phyloP scores from a whole-genome alignment of 2,113 vertebrate species.

The Motacilla alba region DNA sequence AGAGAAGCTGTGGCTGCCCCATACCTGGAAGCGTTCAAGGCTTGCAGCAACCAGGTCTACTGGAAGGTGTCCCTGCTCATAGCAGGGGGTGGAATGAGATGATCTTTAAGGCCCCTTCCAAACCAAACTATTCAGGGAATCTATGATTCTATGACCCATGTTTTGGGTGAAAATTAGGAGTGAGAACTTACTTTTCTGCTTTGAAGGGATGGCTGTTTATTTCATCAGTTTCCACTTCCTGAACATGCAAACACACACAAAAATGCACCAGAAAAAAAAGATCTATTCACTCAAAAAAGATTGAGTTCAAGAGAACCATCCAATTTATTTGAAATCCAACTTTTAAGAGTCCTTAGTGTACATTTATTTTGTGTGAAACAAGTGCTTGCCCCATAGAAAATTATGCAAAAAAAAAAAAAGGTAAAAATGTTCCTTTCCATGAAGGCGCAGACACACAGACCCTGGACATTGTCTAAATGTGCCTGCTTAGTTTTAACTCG shows the following conservation, averaged over 20 bases:
- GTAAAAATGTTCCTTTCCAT: background rate
- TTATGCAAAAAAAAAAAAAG: background rate
- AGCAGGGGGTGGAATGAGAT: background rate
- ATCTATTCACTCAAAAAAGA: background rate
- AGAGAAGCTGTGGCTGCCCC: background rate
- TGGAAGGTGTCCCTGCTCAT: background rate
- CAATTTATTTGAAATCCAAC: background rate
- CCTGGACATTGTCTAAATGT: background rate
- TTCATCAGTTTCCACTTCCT: background rate
- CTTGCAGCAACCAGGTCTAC: background rate
- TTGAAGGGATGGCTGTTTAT: background rate
- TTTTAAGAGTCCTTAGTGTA: background rate
- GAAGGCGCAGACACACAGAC: background rate
- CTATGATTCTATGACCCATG: background rate
- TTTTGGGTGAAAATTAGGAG: background rate
- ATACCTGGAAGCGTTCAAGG: background rate
- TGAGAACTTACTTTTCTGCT: background rate
- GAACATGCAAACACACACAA: background rate
- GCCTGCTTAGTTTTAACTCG: background rate
- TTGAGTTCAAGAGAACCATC: background rate
- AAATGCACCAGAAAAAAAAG: background rate
- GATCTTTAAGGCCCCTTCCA: background rate
- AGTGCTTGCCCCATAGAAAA: background rate
- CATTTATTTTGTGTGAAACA: background rate
- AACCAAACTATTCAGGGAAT: background rate